phyloP scores from a whole-genome alignment of 2,113 vertebrate genomes.

The Perccottus glenii region DNA sequence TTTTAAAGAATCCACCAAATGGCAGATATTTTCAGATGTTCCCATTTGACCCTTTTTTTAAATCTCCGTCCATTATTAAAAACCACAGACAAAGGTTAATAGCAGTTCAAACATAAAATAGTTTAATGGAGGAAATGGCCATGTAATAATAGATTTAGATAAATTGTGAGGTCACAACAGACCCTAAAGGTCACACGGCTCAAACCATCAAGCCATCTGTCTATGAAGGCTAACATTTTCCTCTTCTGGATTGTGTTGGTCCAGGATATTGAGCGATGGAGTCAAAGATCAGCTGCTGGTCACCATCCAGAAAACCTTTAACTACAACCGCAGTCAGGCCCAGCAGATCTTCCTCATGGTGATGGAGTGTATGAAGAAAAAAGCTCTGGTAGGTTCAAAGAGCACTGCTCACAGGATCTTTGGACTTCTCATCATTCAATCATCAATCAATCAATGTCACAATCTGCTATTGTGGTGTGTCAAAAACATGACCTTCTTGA shows the following conservation, averaged over 20 bases:
- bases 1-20: neutral
- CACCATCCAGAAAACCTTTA: conserved; percentile 98
- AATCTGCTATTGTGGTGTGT: too few relatives aligned
- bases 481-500: too few relatives aligned
- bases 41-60: neutral
- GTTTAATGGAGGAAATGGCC: neutral
- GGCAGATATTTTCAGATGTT: neutral
- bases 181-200: neutral
- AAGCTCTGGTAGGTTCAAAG: conserved; percentile 86
- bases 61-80: neutral
- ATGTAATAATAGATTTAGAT: neutral
- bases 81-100: neutral
- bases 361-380: conserved; percentile 97
- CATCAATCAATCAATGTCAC: too few relatives aligned
- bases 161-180: neutral
- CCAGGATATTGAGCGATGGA: conserved; percentile 87
- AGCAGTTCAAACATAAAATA: neutral
- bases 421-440: too few relatives aligned
- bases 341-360: conserved; percentile 91
- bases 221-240: too few relatives aligned
- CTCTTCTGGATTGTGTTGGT: neutral
- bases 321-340: conserved; percentile 90
- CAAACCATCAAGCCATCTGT: neutral
- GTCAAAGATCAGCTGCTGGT: conserved; percentile 94
- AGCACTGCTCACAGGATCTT: too few relatives aligned